Evolutionary conservation across 2,888 invertebrate species (phyloP), one percentile per base, ranked within the genome.

Genomic region (Drosophila siamana): DNA sequence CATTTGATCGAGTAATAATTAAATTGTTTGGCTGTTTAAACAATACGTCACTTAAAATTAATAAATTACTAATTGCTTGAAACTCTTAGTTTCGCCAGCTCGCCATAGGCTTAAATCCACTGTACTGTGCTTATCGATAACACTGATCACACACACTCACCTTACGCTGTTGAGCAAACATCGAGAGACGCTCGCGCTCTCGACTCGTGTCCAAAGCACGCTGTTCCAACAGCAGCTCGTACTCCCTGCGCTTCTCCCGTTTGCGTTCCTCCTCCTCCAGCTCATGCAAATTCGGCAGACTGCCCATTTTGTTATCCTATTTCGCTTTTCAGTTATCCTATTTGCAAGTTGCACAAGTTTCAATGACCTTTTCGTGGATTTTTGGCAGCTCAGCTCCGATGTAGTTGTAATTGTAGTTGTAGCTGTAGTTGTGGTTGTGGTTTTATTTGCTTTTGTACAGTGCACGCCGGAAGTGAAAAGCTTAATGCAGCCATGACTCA

Each of bases 211-310:
- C 92, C 56, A 83, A 86, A 19, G 89, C 90, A 16, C 90, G 87
- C 69, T 91, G 89, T 68, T 90, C 89, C 56, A 90, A 59, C 54
- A 91, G 68, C 41, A 90, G 76, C 40, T 91, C 90, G 51, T 90
- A 89, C 59, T 91, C 91, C 16, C 90, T 81, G 16, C 91, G 91
- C 74, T 89, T 89, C 65, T 91, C 92, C 9, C 91, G 90, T 72
- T 88, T 89, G 61, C 91, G 91, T 88, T 93, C 86, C 55, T 90
- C 89, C 43, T 90, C 87, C 74, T 94, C 93, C 86, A 95, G 92
- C 86, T 95, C 94, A 88, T 94, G 94, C 65, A 95, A 90, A 91
- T 95, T 95, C 74, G 95, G 95, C 84, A 95, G 89, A 82, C 95
- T 95, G 56, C 95, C 95, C 95, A 95, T 95, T 26, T 59, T 51